These are phyloP conservation scores for Tetragnatha montana DNA, from an alignment of 2,888 invertebrate species.

Conservation along the genomic window DNA sequence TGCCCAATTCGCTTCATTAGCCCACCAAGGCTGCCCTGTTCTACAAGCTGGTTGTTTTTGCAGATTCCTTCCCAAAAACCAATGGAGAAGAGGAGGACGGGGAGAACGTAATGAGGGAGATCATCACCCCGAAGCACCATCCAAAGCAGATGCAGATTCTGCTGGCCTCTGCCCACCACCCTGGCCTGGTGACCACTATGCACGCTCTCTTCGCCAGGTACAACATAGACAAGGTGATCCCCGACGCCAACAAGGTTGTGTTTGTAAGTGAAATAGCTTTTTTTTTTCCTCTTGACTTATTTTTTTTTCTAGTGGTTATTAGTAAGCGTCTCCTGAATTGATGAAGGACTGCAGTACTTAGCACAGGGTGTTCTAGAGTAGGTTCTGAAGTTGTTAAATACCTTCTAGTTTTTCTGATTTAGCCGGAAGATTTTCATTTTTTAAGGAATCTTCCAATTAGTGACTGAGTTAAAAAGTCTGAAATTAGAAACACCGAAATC, in stretches of 20 bases:
- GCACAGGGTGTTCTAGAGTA: no score
- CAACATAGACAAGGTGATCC: slow-evolving; percentile 45
- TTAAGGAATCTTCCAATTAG: no score
- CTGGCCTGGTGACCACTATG: not conserved
- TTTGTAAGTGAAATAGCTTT: slow-evolving; percentile 56
- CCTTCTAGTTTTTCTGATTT: no score
- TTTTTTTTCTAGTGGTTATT: not conserved
- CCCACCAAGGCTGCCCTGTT: no score
- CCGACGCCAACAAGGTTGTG: slow-evolving; percentile 55
- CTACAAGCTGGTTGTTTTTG: not conserved
- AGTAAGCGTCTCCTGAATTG: no score
- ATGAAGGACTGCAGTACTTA: no score
- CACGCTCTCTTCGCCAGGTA: not conserved
- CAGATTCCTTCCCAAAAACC: slow-evolving; percentile 36
- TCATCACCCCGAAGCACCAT: not conserved
- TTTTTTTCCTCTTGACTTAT: no score
- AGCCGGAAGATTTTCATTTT: no score
- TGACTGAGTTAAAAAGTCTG: no score
- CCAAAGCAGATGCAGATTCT: not conserved
- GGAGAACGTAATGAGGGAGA: not conserved
- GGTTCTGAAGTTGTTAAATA: no score
- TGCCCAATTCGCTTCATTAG: no score
- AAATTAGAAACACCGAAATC: no score
- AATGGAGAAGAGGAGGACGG: slow-evolving; percentile 3
- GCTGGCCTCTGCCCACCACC: not conserved